These are phyloP conservation scores for Troglohyphantes excavatus DNA, from an alignment of 2,888 invertebrate genomes.

Conservation along the genomic window DNA sequence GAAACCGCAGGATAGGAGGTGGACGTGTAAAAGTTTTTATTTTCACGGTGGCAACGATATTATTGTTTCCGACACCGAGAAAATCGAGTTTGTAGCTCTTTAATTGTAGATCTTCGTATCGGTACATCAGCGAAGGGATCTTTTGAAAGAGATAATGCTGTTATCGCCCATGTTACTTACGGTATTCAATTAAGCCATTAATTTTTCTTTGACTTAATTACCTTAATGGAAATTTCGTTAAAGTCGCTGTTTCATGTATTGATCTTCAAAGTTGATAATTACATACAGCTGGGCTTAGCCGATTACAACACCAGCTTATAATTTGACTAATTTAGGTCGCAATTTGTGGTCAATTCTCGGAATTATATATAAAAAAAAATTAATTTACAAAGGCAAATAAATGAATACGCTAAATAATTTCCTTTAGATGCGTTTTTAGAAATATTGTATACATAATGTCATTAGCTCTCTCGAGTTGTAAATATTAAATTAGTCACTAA, in stretches of 20 bases:
- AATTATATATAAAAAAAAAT: too few species aligned
- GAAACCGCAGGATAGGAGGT: conserved; percentile 27
- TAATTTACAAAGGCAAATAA: too few species aligned
- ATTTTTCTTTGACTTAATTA: conserved; percentile 29
- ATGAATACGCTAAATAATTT: too few species aligned
- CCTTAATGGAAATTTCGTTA: background rate
- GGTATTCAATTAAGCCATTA: conserved; percentile 17
- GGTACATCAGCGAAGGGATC: background rate
- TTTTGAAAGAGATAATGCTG: conserved; percentile 21
- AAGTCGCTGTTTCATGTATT: background rate
- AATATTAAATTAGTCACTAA: too few species aligned
- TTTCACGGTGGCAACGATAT: conserved; percentile 12
- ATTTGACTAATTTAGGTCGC: too few species aligned
- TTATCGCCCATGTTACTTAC: background rate
- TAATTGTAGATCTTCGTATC: conserved; percentile 4
- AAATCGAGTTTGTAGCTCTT: conserved; percentile 15
- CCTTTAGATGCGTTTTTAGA: too few species aligned
- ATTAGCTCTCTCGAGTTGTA: too few species aligned
- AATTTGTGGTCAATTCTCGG: too few species aligned
- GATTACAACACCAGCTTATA: background rate
- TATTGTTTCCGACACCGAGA: background rate
- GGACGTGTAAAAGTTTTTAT: background rate
- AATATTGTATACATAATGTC: too few species aligned
- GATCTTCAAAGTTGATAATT: background rate
- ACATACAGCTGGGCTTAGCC: background rate